phyloP scores from a whole-genome alignment of 1,140 invertebrate species.

The Dendrolimus punctatus region DNA sequence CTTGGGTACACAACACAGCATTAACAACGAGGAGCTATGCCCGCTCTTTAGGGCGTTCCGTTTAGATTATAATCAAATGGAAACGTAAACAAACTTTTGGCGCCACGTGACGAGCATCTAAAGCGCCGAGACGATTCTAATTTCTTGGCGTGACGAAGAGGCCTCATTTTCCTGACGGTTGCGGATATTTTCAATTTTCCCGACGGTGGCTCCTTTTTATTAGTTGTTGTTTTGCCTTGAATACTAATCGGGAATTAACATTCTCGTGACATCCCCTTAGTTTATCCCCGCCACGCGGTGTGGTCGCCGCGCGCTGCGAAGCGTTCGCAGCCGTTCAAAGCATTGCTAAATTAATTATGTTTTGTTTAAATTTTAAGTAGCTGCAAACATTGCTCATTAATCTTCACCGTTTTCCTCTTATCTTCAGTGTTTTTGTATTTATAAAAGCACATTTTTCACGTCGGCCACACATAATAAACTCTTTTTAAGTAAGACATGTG shows the following conservation, averaged over 20 bases:
- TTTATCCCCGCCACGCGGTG: constrained; percentile 16
- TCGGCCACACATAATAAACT: no score
- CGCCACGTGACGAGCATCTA: constrained; percentile 48
- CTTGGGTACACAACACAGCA: constrained; percentile 3
- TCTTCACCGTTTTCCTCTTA: no score
- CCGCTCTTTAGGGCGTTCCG: constrained; percentile 36
- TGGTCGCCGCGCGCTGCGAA: not conserved
- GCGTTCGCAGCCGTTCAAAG: not conserved
- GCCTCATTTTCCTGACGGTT: constrained; percentile 61
- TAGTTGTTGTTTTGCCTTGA: constrained; percentile 64
- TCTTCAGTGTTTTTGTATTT: no score
- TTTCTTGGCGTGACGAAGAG: constrained; percentile 61
- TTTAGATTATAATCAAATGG: constrained; percentile 55
- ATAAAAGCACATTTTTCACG: no score
- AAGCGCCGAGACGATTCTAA: constrained; percentile 47
- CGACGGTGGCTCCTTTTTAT: constrained; percentile 60
- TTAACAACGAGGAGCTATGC: constrained; percentile 17
- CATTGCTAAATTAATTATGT: constrained; percentile 3
- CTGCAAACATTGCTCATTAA: no score
- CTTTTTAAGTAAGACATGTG: no score
- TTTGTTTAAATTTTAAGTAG: not conserved
- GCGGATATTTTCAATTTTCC: constrained; percentile 69
- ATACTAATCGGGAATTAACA: constrained; percentile 63
- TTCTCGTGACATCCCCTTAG: constrained; percentile 40
- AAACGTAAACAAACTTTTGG: constrained; percentile 58